Base-by-base conservation (phyloP, 2,888 invertebrate species). In the Tineola bisselliella region DNA sequence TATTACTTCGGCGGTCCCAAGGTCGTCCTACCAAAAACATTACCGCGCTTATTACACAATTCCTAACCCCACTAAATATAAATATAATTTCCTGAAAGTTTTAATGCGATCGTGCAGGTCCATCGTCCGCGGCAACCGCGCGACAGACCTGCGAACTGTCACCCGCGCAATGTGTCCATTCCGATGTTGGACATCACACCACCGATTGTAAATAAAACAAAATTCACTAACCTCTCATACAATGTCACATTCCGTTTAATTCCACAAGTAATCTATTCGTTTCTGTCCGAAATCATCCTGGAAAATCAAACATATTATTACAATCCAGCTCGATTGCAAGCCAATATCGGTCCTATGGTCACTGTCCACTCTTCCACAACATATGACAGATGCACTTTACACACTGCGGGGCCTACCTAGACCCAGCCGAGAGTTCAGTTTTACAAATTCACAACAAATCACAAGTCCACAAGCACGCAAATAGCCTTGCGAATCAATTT, bases 231-330 rank as follows among this genome's bases (percentile, higher is more conserved):
- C 60, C 87, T 87, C 81, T 84, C 81, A 84, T 86, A 80, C 84
- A 81, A 86, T 86, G 87, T 87, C 87, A 87, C 87, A 87, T 87
- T 86, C 87, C 87, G 86, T 81, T 87, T 81, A 86, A 84, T 84
- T 81, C 79, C 80, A 79, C 77, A 79, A 73, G 75, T 81, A 71
- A 77, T 77, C 78, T 83, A 86, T 80, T 78, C 72, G 72, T 76
- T 79, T 72, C 77, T 79, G 77, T 80, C 73, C 79, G 77, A 79
- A 81, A 79, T 77, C 84, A 84, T 86, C 80, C 75, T 84, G 81
- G 77, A 80, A 83, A 79, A 77, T 76, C 74, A 77, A 79, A 77
- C 77, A 81, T 77, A 19, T 12, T 25, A n/a, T 25, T 18, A 19
- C 18, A 12, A 75, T 75, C 78, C 80, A 77, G 79, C 77, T 79